Conservation (phyloP, 1,140 invertebrate genomes). For the Neodiprion lecontei region DNA sequence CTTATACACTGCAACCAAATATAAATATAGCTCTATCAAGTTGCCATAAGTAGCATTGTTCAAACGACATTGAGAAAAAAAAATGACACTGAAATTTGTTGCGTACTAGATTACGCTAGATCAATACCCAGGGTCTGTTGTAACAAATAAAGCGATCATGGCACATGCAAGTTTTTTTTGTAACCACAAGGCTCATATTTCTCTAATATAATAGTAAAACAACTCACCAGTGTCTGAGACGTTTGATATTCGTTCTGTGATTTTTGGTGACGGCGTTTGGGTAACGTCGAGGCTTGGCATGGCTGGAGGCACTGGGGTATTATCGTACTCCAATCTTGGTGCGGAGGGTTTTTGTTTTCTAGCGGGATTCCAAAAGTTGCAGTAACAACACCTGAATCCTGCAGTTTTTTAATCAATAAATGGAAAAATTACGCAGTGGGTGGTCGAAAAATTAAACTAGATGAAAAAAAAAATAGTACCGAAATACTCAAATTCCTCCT, state of each 20-base stretch:
- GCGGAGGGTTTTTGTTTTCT: constrained; percentile 81
- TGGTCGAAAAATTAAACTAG: constrained; percentile 4
- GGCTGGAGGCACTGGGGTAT: constrained; percentile 15
- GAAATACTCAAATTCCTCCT: constrained; percentile 95
- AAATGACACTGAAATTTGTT: too few relatives aligned
- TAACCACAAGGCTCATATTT: too few relatives aligned
- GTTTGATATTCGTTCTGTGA: not conserved
- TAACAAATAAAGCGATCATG: too few relatives aligned
- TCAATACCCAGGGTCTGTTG: too few relatives aligned
- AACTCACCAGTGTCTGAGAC: not conserved
- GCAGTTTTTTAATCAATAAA: constrained; percentile 28
- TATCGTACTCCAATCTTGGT: constrained; percentile 64
- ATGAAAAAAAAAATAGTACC: constrained; percentile 58
- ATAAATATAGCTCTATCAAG: too few relatives aligned
- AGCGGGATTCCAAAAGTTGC: constrained; percentile 82
- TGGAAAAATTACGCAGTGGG: constrained; percentile 10
- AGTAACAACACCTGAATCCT: constrained; percentile 90
- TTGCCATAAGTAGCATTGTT: too few relatives aligned
- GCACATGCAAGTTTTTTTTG: too few relatives aligned
- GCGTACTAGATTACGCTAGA: too few relatives aligned
- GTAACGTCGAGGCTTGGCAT: not conserved
- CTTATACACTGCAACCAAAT: not conserved
- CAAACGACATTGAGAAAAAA: too few relatives aligned
- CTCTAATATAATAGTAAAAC: too few relatives aligned
- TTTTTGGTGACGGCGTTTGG: not conserved